Evolutionary conservation across 92 coral and sea anemone species (phyloP).

Genomic region (Zoanthus solanderi): DNA sequence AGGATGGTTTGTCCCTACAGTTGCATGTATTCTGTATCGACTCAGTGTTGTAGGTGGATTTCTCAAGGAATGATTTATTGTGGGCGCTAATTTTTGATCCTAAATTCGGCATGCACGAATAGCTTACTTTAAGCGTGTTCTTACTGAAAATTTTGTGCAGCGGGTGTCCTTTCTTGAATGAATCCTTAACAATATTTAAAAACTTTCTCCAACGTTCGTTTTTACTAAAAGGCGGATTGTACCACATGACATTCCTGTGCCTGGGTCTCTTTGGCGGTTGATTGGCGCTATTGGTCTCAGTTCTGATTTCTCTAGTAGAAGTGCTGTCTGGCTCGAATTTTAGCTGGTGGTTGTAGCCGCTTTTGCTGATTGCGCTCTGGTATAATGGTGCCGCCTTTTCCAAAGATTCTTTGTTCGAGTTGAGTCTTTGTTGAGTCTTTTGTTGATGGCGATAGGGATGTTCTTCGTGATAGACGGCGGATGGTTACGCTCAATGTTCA

Average conservation of each 20-base stretch:
- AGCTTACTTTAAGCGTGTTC: too few species aligned
- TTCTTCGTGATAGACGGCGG: neutral
- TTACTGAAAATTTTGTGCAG: neutral
- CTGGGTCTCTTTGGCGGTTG: too few species aligned
- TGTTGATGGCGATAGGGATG: neutral
- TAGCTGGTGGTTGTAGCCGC: neutral
- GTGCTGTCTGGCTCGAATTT: neutral
- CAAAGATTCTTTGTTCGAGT: neutral
- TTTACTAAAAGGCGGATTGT: too few species aligned
- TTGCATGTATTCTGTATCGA: too few species aligned
- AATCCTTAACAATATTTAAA: neutral
- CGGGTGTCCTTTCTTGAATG: constrained; percentile 15
- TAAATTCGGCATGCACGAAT: neutral
- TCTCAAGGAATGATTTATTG: too few species aligned
- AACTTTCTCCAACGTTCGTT: neutral
- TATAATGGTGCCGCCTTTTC: neutral
- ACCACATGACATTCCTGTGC: too few species aligned
- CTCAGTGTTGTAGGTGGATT: too few species aligned
- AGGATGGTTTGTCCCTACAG: neutral
- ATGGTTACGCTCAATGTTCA: too few species aligned
- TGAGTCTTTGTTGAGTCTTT: neutral
- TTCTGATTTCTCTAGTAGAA: neutral
- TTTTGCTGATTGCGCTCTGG: neutral
- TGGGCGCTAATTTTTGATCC: neutral
- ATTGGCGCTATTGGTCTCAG: too few species aligned